phyloP scores from a whole-genome alignment of 2,797 vertebrate species.

The Eulemur rubriventer region DNA sequence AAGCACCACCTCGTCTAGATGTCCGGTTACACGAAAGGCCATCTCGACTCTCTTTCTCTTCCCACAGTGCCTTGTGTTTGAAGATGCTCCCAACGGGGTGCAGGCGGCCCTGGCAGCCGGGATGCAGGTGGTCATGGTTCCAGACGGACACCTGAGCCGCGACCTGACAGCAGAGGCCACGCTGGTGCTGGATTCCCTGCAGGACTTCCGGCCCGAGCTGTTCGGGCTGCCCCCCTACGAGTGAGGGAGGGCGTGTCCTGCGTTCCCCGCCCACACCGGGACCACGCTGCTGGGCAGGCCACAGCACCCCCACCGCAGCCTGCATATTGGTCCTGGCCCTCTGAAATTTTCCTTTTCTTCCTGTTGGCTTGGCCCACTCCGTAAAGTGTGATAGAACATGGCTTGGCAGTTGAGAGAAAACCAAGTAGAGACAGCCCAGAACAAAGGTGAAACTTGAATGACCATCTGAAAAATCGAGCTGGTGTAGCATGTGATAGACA shows the following conservation, averaged over 20 bases:
- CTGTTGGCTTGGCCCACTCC: accelerated
- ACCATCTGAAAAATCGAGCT: background rate
- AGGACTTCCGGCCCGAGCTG: constrained; percentile 91
- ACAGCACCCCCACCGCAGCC: accelerated
- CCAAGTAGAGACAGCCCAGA: accelerated
- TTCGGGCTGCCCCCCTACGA: constrained; percentile 91
- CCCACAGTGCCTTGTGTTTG: constrained; percentile 94
- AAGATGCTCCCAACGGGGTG: constrained; percentile 93
- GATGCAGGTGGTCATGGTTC: constrained; percentile 97
- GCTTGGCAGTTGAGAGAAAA: accelerated
- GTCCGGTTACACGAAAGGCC: accelerated
- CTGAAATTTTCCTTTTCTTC: no score
- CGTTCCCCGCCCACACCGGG: accelerated
- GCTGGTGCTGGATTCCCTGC: constrained; percentile 88
- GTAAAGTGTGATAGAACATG: accelerated
- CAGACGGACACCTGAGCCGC: constrained; percentile 89
- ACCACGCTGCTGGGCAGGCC: background rate
- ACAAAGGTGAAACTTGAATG: background rate
- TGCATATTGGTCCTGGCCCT: background rate
- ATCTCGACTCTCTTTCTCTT: background rate
- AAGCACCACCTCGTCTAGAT: no score
- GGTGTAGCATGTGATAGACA: background rate
- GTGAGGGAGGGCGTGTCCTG: constrained; percentile 66
- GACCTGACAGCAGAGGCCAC: constrained; percentile 89
- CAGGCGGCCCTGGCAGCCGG: constrained; percentile 89